These are phyloP conservation scores for Thaumetopoea pityocampa DNA, from an alignment of 1,140 invertebrate genomes.

Conservation along the genomic window DNA sequence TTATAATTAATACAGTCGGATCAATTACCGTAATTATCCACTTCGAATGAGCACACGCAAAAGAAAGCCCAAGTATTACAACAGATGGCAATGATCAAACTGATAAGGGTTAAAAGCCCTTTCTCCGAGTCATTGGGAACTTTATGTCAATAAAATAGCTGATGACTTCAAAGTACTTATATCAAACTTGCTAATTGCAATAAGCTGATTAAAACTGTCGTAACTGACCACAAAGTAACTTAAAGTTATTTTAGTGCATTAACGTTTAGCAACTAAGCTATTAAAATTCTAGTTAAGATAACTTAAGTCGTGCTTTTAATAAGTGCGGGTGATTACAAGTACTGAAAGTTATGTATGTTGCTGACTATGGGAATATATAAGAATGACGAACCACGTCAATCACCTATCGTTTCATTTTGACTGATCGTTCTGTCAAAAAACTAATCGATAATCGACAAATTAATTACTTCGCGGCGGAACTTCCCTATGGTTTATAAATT, in stretches of 20 bases:
- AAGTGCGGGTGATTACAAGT: slow-evolving; percentile 13
- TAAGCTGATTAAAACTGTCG: slow-evolving; percentile 10
- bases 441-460: slow-evolving; percentile 15
- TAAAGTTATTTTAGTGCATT: slow-evolving; percentile 11
- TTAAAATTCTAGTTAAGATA: slow-evolving; percentile 18
- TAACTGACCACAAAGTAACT: slow-evolving; percentile 2
- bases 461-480: slow-evolving; percentile 2
- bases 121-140: too few relatives aligned
- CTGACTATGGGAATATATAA: slow-evolving; percentile 10
- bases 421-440: slow-evolving; percentile 18
- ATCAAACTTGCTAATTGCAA: background rate
- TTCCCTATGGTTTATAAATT: too few relatives aligned
- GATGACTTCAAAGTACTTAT: slow-evolving; percentile 2
- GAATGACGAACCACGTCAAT: slow-evolving; percentile 14
- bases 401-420: slow-evolving; percentile 15
- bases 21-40: background rate
- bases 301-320: slow-evolving; percentile 16
- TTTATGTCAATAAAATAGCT: too few relatives aligned
- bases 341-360: slow-evolving; percentile 18
- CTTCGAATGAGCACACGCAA: too few relatives aligned
- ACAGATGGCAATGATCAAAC: too few relatives aligned
- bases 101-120: too few relatives aligned
- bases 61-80: too few relatives aligned
- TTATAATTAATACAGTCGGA: background rate
- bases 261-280: slow-evolving; percentile 11